These are phyloP conservation scores for Ceratina japonica DNA, from an alignment of 1,140 invertebrate species.

Conservation along the genomic window DNA sequence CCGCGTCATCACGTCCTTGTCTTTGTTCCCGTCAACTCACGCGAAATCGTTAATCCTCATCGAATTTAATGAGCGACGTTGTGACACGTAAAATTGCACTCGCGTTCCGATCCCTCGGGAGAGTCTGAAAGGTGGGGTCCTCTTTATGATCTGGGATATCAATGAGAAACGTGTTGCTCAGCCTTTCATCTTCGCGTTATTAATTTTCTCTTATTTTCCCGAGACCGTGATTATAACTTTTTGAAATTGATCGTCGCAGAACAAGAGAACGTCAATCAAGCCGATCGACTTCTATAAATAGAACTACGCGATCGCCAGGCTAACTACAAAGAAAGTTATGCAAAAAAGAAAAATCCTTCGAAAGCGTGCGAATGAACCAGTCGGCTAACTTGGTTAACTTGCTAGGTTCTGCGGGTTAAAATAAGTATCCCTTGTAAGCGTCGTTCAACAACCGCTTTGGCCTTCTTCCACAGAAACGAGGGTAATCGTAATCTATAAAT, in stretches of 20 bases:
- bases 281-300: constrained; percentile 28
- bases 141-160: too few relatives aligned
- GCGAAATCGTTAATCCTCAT: constrained; percentile 2
- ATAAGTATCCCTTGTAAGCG: constrained; percentile 32
- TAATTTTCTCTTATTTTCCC: too few relatives aligned
- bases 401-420: constrained; percentile 28
- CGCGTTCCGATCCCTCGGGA: too few relatives aligned
- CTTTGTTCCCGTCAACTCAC: not conserved
- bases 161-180: too few relatives aligned
- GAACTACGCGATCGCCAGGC: not conserved
- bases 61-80: not conserved
- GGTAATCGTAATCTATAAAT: constrained; percentile 41
- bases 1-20: not conserved
- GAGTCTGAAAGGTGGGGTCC: too few relatives aligned
- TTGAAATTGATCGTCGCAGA: too few relatives aligned
- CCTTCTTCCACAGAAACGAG: constrained; percentile 29
- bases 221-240: too few relatives aligned
- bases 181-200: too few relatives aligned
- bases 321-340: constrained; percentile 9
- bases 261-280: not conserved
- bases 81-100: too few relatives aligned
- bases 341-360: not conserved
- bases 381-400: constrained; percentile 13
- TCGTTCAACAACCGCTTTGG: constrained; percentile 30
- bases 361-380: constrained; percentile 25